These are phyloP conservation scores for Holothuria leucospilota DNA, from an alignment of 53 echinoderm and acorn worm genomes.

Conservation along the genomic window DNA sequence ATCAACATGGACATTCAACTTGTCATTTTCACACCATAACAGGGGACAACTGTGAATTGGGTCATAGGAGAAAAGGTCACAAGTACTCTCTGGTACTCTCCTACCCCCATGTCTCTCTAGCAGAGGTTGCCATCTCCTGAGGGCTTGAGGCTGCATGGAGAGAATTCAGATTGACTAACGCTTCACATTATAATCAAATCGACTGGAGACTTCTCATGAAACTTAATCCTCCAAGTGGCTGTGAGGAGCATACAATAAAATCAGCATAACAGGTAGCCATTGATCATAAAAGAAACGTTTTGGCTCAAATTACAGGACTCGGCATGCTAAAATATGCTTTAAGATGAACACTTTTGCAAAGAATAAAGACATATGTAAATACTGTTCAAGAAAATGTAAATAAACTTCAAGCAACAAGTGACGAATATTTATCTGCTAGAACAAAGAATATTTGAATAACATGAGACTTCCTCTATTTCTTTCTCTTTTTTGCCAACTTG, in stretches of 20 bases:
- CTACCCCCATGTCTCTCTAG: conserved; percentile 32
- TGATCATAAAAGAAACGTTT: conserved; percentile 41
- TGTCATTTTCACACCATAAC: too few species aligned
- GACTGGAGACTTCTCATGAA: conserved; percentile 42
- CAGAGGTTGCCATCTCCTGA: conserved; percentile 6
- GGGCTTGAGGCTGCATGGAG: neutral
- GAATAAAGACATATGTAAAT: too few species aligned
- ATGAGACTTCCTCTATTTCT: too few species aligned
- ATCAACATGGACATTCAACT: too few species aligned
- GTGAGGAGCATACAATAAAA: conserved; percentile 24
- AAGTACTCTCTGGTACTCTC: neutral
- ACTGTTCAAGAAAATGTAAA: too few species aligned
- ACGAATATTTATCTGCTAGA: too few species aligned
- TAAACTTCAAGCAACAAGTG: too few species aligned
- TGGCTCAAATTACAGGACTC: conserved; percentile 42
- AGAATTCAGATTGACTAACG: conserved; percentile 28
- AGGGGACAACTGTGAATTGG: conserved; percentile 5
- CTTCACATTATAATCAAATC: conserved; percentile 39
- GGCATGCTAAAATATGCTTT: too few species aligned
- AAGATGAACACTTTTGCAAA: too few species aligned
- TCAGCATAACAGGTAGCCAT: conserved; percentile 39
- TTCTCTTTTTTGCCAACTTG: too few species aligned
- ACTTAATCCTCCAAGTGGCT: conserved; percentile 27
- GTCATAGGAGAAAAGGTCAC: conserved; percentile 22
- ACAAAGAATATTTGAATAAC: too few species aligned